Conservation (phyloP, 2,888 invertebrate species). For the Epinotia bilunana region DNA sequence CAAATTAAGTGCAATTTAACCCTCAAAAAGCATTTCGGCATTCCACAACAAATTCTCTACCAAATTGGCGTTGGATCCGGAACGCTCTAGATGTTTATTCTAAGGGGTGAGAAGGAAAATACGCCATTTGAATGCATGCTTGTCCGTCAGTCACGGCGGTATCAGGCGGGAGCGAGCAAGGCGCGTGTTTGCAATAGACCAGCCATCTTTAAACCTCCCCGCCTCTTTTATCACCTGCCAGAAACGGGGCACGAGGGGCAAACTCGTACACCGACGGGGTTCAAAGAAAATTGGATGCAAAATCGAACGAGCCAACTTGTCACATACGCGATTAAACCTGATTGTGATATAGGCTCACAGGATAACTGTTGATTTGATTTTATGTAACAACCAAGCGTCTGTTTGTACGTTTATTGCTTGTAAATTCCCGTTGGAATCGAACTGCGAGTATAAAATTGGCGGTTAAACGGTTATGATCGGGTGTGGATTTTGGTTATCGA, state of each 20-base stretch:
- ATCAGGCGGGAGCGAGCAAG: slow-evolving; percentile 76
- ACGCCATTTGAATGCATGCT: slow-evolving; percentile 90
- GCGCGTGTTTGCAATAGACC: slow-evolving; percentile 69
- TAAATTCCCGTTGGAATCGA: slow-evolving; percentile 79
- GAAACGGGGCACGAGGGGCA: slow-evolving; percentile 43
- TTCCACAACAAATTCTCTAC: slow-evolving; percentile 82
- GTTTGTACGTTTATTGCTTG: slow-evolving; percentile 81
- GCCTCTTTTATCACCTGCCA: slow-evolving; percentile 51
- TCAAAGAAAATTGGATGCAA: slow-evolving; percentile 51
- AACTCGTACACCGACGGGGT: slow-evolving; percentile 34
- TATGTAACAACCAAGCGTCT: slow-evolving; percentile 83
- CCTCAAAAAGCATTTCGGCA: slow-evolving; percentile 79
- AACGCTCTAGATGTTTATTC: slow-evolving; percentile 74
- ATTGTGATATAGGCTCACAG: slow-evolving; percentile 83
- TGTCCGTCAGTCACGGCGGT: slow-evolving; percentile 89
- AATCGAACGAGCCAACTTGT: slow-evolving; percentile 77
- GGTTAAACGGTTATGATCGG: slow-evolving; percentile 79
- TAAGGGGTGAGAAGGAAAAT: slow-evolving; percentile 82
- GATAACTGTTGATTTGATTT: slow-evolving; percentile 85
- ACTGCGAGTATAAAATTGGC: slow-evolving; percentile 79
- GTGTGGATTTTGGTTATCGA: slow-evolving; percentile 67
- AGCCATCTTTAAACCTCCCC: slow-evolving; percentile 53
- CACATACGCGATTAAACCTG: slow-evolving; percentile 83
- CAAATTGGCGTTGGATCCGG: slow-evolving; percentile 79
- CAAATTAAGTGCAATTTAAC: slow-evolving; percentile 83